A percentile compares a stretch with the other conserved stretches of the same genome.
Conservation (phyloP, 2,888 invertebrate species). For the Creontiades dilutus region DNA sequence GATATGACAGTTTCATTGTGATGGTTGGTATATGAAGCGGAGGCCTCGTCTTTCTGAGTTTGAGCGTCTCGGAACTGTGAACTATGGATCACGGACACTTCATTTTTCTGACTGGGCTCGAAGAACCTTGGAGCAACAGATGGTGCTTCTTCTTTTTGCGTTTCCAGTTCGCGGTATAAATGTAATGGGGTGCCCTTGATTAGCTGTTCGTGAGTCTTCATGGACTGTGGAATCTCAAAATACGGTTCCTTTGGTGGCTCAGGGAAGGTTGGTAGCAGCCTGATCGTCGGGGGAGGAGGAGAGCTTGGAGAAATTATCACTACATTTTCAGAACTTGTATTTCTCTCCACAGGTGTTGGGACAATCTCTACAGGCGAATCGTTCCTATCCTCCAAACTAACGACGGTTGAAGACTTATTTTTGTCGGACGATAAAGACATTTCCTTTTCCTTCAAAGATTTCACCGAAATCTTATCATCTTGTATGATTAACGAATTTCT, state of each 20-base stretch:
- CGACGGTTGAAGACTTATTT: neutral
- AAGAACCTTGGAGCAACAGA: conserved; percentile 48
- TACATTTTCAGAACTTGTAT: neutral
- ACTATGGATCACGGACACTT: conserved; percentile 55
- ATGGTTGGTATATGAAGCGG: conserved; percentile 6
- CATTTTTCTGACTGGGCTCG: conserved; percentile 20
- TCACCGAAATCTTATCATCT: conserved; percentile 31
- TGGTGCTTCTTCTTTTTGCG: conserved; percentile 37
- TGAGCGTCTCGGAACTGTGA: conserved; percentile 27
- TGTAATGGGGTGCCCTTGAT: conserved; percentile 49
- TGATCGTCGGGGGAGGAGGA: conserved; percentile 41
- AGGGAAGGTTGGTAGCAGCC: conserved; percentile 58
- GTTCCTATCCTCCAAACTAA: neutral
- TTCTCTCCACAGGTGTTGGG: neutral
- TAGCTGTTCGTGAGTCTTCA: conserved; percentile 64
- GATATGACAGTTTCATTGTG: conserved; percentile 59
- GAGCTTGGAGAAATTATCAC: neutral
- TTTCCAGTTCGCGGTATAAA: conserved; percentile 33
- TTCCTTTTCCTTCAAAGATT: conserved; percentile 19
- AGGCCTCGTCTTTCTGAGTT: neutral
- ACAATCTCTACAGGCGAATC: neutral
- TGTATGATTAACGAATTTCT: conserved; percentile 23
- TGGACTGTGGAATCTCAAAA: conserved; percentile 62
- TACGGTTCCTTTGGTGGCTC: conserved; percentile 64
- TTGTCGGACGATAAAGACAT: neutral